phyloP scores from a whole-genome alignment of 2,113 vertebrate species.

The Sinocyclocheilus rhinocerous region DNA sequence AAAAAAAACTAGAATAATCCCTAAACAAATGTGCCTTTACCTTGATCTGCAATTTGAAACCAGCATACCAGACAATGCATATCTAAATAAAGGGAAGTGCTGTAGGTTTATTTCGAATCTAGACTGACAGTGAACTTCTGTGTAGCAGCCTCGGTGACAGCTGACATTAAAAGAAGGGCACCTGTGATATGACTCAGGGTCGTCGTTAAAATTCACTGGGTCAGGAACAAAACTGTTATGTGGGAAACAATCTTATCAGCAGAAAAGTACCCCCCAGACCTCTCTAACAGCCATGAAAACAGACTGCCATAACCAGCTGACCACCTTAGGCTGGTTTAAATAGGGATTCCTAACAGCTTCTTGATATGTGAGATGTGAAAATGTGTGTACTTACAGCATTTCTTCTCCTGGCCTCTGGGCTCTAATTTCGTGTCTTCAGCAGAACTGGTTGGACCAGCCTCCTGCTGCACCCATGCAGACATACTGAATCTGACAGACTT shows the following conservation, averaged over 20 bases:
- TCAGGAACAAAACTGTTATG: background rate
- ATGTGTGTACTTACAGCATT: constrained; percentile 75
- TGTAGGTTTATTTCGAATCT: background rate
- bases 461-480: constrained; percentile 53
- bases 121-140: background rate
- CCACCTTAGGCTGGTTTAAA: background rate
- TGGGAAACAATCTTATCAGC: background rate
- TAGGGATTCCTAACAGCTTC: background rate
- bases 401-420: constrained; percentile 72
- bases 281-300: background rate
- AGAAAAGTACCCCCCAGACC: background rate
- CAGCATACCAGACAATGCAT: background rate
- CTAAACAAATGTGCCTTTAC: background rate
- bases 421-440: constrained; percentile 71
- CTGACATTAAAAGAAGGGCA: background rate
- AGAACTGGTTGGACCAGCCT: constrained; percentile 59
- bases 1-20: background rate
- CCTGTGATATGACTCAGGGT: background rate
- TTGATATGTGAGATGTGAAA: background rate
- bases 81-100: constrained; percentile 8
- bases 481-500: constrained; percentile 58
- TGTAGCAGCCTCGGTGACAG: background rate
- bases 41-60: constrained; percentile 7
- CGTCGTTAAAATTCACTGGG: background rate
- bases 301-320: background rate